Base-by-base conservation (phyloP, 1,140 invertebrate genomes). In the Sitobion miscanthi region DNA sequence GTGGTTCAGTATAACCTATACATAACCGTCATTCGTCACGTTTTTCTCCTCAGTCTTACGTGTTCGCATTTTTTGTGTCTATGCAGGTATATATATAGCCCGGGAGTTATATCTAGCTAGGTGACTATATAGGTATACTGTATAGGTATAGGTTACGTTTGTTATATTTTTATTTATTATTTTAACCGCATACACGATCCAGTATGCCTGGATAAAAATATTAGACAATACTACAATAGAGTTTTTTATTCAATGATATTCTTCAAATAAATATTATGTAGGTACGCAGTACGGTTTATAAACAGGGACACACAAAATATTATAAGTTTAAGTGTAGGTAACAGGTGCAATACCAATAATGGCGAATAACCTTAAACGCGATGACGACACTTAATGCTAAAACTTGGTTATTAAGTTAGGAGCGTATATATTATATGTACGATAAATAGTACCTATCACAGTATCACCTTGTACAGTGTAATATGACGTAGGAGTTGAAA, bases 321-420 rank as follows among this genome's bases (percentile, higher is more conserved):
- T 21, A n/a, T 30, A 35, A 82, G 6, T 35, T 30, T 82, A 35
- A 20, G 77, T 21, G 35, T 83, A 38, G 77, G 77, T 83, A 83
- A 38, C 77, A 20, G 35, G 23, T 83, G 77, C 77, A 38, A 38
- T 35, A 83, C 20, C 38, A 83, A 83, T 83, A 38, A 38, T 38
- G 77, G 20, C 77, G 7, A 83, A n/a, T 87, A 87, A 47, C 83
- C 83, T 85, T 85, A 85, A 85, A 25, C 9, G 38, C 9, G 83
- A 85, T 85, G 83, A 85, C 83, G 83, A 85, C 83, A 85, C 83
- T 45, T n/a, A 69, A 69, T 21, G 42, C 82, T 42, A 62, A 69
- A 77, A 20, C 62, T 77, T 77, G 62, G 30, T 77, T 77, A 69
- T 30, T 62, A 30, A 62, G 23, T 62, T 62, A 30, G 9, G 5